Percentiles rank a stretch among this genome's conserved stretches.
Conservation (phyloP, 2,888 invertebrate genomes). For the Linyphia triangularis region DNA sequence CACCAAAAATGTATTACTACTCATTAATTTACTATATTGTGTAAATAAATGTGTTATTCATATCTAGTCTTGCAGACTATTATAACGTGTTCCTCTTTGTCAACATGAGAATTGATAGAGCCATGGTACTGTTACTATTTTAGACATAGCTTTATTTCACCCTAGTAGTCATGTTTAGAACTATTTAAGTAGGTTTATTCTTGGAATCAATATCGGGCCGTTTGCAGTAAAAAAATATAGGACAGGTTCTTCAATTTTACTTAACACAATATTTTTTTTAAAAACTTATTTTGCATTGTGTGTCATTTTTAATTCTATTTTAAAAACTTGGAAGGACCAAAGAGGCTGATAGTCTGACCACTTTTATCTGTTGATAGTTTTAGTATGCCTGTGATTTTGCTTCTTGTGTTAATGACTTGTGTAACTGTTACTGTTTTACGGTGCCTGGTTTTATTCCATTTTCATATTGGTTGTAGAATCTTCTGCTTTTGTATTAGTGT, state of each 20-base stretch:
- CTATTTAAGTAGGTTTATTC: background rate
- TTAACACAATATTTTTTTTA: background rate
- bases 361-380: no score
- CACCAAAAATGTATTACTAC: background rate
- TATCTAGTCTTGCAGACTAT: constrained; percentile 56
- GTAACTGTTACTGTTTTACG: no score
- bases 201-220: background rate
- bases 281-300: background rate
- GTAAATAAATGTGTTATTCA: constrained; percentile 56
- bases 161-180: constrained; percentile 7
- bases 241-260: background rate
- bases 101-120: background rate
- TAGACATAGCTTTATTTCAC: constrained; percentile 13
- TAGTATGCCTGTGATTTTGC: no score
- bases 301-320: no score
- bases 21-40: constrained; percentile 1
- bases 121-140: constrained; percentile 36
- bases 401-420: no score
- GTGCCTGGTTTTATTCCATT: no score
- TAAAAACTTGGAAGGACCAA: no score
- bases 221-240: background rate
- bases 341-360: no score
- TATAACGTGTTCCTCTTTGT: constrained; percentile 34
- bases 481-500: no score
- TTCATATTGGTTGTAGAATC: no score